phyloP scores from a whole-genome alignment of 2,113 vertebrate species.

The Tautogolabrus adspersus region DNA sequence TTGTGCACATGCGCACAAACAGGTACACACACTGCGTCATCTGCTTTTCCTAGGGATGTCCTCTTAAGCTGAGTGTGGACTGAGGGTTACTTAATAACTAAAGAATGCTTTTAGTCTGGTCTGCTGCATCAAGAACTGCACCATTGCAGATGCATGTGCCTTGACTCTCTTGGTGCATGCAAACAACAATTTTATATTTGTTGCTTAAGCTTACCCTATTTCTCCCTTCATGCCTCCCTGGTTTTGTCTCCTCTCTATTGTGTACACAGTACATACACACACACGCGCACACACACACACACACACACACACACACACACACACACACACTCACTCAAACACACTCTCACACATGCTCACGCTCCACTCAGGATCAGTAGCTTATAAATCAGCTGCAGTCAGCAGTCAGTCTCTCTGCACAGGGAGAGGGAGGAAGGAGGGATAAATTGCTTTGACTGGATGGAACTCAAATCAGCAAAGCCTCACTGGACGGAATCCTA shows the following conservation, averaged over 20 bases:
- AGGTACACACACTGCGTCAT: neutral
- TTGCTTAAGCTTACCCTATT: constrained; percentile 22
- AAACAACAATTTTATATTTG: constrained; percentile 24
- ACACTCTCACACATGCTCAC: constrained; percentile 55
- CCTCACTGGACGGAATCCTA: constrained; percentile 50
- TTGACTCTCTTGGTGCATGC: constrained; percentile 33
- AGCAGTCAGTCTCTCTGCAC: constrained; percentile 71
- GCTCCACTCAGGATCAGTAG: constrained; percentile 76
- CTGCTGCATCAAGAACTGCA: constrained; percentile 35
- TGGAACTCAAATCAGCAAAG: constrained; percentile 46
- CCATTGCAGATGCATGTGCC: constrained; percentile 34
- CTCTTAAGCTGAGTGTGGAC: constrained; percentile 15
- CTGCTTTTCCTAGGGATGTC: constrained; percentile 19
- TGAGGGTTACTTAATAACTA: constrained; percentile 65
- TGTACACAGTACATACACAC: constrained; percentile 10
- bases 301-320: constrained; percentile 6
- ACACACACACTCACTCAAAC: constrained; percentile 23
- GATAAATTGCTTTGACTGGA: constrained; percentile 59
- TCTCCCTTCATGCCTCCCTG: constrained; percentile 10
- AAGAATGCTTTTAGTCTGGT: constrained; percentile 60
- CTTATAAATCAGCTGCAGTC: constrained; percentile 78
- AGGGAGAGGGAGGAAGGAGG: constrained; percentile 55
- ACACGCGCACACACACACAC: neutral
- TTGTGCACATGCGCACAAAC: neutral
- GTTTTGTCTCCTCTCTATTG: constrained; percentile 27